Conservation (phyloP, 2,797 vertebrate species). For the Acestrorhynchus altus region DNA sequence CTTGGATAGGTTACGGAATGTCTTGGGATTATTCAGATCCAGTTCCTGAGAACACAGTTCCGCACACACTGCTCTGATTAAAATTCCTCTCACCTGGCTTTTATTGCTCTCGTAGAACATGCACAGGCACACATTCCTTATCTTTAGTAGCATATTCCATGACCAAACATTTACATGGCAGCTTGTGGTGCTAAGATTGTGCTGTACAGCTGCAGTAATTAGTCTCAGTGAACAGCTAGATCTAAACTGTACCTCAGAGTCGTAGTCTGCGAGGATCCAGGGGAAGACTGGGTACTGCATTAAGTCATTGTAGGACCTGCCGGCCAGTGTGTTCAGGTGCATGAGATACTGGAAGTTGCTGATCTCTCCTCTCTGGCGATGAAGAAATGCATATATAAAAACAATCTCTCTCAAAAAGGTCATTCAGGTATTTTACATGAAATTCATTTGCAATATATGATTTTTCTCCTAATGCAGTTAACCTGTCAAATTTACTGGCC, state of each 20-base stretch:
- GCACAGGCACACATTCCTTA: background rate
- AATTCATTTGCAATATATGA: no score
- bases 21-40: conserved; percentile 93
- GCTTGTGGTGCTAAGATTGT: background rate
- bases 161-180: background rate
- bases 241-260: conserved; percentile 85
- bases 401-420: background rate
- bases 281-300: conserved; percentile 99
- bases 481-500: no score
- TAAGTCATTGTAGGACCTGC: conserved; percentile 97
- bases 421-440: background rate
- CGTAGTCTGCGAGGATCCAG: conserved; percentile 97
- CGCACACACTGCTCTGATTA: background rate
- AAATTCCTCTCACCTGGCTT: no score
- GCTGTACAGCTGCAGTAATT: background rate
- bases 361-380: conserved; percentile 92
- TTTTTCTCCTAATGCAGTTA: no score
- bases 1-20: conserved; percentile 95
- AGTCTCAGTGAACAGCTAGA: background rate
- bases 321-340: conserved; percentile 97
- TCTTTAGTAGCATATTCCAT: background rate
- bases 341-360: conserved; percentile 99
- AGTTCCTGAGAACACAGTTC: conserved; percentile 81
- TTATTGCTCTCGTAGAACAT: background rate
- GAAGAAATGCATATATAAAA: conserved; percentile 14